A percentile compares a stretch with the other conserved stretches of the same genome.
phyloP scores from a whole-genome alignment of 2,888 invertebrate species.

The Eurois occulta region DNA sequence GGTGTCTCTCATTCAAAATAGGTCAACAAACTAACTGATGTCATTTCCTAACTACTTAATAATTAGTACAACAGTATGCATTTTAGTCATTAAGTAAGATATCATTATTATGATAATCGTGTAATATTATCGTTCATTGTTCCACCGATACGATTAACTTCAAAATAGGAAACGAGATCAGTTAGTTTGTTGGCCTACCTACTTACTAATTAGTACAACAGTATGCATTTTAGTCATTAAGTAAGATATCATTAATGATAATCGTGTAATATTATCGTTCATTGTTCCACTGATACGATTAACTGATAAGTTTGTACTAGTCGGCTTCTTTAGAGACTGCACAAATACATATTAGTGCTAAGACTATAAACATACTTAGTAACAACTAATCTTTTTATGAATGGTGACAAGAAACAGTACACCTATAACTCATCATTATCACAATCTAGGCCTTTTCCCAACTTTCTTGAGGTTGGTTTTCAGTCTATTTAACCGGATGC shows the following conservation, averaged over 20 bases:
- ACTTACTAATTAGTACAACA: background rate
- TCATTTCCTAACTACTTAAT: background rate
- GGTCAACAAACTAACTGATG: too few species aligned
- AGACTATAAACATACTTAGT: background rate
- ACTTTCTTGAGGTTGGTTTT: background rate
- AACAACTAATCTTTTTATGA: background rate
- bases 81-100: background rate
- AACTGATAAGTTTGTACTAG: background rate
- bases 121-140: slow-evolving; percentile 19
- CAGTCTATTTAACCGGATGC: background rate
- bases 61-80: background rate
- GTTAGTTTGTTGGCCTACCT: background rate
- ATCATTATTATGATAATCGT: background rate
- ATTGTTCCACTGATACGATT: slow-evolving; percentile 19
- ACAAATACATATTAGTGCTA: background rate
- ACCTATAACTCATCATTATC: background rate
- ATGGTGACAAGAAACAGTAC: background rate
- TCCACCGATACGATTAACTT: slow-evolving; percentile 4
- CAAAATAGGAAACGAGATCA: background rate
- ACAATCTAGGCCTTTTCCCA: background rate
- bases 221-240: background rate
- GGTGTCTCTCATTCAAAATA: too few species aligned
- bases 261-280: slow-evolving; percentile 10
- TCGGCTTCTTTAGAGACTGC: background rate
- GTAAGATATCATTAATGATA: background rate